A percentile compares a stretch with the other conserved stretches of the same genome.
Conservation (phyloP, 2,888 invertebrate species). For the Oligia latruncula region DNA sequence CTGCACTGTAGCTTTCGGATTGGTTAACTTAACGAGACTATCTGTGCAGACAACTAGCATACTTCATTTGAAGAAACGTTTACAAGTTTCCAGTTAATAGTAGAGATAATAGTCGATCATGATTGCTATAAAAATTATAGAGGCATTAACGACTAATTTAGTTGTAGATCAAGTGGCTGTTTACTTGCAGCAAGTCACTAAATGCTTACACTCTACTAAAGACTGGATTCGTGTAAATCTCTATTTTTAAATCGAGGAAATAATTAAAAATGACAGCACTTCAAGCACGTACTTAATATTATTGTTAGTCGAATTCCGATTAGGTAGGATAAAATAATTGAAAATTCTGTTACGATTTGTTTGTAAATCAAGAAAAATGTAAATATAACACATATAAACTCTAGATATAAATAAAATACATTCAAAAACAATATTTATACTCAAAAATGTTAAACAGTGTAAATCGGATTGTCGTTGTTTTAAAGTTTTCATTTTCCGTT, state of each 20-base stretch:
- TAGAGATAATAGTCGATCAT: background rate
- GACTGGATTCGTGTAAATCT: background rate
- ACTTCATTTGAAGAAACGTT: background rate
- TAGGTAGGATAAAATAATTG: slow-evolving; percentile 73
- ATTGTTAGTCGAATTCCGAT: slow-evolving; percentile 63
- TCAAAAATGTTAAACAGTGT: slow-evolving; percentile 71
- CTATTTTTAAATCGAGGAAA: background rate
- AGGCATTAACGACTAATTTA: background rate
- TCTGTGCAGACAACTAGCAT: no score
- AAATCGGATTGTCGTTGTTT: slow-evolving; percentile 54
- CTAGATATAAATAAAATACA: slow-evolving; percentile 63
- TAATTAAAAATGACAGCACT: background rate
- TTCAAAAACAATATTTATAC: slow-evolving; percentile 71
- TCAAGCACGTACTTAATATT: slow-evolving; percentile 55
- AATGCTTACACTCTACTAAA: slow-evolving; percentile 11
- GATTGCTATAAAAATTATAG: no score
- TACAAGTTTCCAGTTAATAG: background rate
- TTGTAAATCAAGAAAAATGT: slow-evolving; percentile 71
- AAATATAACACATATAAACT: slow-evolving; percentile 69
- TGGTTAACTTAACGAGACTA: background rate
- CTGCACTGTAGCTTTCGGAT: background rate
- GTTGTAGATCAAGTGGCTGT: background rate
- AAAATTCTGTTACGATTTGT: slow-evolving; percentile 70
- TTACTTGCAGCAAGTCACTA: background rate
- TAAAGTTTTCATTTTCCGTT: slow-evolving; percentile 68